Conservation (phyloP, 2,113 vertebrate genomes). For the Notechis scutatus region DNA sequence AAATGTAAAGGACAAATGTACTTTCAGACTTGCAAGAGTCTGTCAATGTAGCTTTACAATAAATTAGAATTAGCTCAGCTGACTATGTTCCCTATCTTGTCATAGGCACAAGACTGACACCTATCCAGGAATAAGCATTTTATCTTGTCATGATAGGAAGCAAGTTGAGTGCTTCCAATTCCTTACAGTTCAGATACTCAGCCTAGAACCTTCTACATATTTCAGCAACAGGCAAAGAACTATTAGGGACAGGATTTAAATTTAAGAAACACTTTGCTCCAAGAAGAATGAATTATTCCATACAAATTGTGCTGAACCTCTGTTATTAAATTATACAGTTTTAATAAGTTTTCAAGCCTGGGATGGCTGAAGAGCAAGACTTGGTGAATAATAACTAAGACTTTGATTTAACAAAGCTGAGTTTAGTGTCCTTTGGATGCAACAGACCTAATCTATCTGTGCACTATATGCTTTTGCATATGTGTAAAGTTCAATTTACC, state of each 20-base stretch:
- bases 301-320: neutral
- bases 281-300: neutral
- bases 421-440: neutral
- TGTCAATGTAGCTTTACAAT: neutral
- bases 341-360: neutral
- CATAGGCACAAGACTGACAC: neutral
- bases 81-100: neutral
- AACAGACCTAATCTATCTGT: neutral
- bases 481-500: neutral
- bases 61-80: neutral
- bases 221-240: neutral
- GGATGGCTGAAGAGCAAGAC: neutral
- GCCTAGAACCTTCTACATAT: neutral
- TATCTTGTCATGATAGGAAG: conserved; percentile 51
- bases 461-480: neutral
- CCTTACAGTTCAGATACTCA: conserved; percentile 35
- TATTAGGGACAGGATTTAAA: neutral
- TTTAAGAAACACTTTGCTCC: neutral
- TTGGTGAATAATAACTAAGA: neutral
- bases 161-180: conserved; percentile 44
- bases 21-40: neutral
- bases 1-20: neutral
- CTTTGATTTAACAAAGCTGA: neutral
- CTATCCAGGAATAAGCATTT: conserved; percentile 19
- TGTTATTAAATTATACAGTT: neutral